Percentiles rank a stretch among this genome's conserved stretches.
Evolutionary conservation across 2,888 invertebrate genomes (phyloP).

Genomic region (Euspilapteryx auroguttella): DNA sequence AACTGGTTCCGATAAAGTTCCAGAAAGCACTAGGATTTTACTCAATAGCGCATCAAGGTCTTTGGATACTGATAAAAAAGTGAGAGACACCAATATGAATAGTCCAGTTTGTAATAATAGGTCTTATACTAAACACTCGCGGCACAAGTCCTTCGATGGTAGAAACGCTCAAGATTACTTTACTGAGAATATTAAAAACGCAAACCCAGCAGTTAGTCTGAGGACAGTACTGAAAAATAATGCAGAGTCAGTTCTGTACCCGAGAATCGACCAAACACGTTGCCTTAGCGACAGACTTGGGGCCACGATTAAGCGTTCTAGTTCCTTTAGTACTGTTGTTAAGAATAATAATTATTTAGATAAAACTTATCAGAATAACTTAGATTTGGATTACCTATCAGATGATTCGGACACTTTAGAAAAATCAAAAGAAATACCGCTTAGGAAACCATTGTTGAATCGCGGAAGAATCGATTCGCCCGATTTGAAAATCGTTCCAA

Average conservation of each 20-base stretch:
- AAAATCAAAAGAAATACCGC: slow-evolving; percentile 45
- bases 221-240: slow-evolving; percentile 47
- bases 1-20: slow-evolving; percentile 39
- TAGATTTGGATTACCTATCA: slow-evolving; percentile 23
- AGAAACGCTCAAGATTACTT: slow-evolving; percentile 33
- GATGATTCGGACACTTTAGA: slow-evolving; percentile 47
- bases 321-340: slow-evolving; percentile 64
- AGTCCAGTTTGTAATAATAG: slow-evolving; percentile 48
- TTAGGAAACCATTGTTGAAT: slow-evolving; percentile 75
- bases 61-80: slow-evolving; percentile 27
- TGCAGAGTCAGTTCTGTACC: slow-evolving; percentile 29
- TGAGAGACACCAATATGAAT: slow-evolving; percentile 41
- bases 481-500: slow-evolving; percentile 43
- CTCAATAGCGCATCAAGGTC: slow-evolving; percentile 39
- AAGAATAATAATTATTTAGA: slow-evolving; percentile 44
- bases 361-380: slow-evolving; percentile 13
- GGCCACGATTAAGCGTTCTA: slow-evolving; percentile 65
- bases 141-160: slow-evolving; percentile 57
- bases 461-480: slow-evolving; percentile 66
- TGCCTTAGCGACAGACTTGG: slow-evolving; percentile 36
- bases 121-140: slow-evolving; percentile 48
- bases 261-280: slow-evolving; percentile 46
- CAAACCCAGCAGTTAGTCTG: slow-evolving; percentile 30
- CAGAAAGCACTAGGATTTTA: slow-evolving; percentile 29
- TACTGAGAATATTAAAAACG: slow-evolving; percentile 35